Evolutionary conservation across 2,113 vertebrate species (phyloP).

Genomic region (Sceloporus tristichus): DNA sequence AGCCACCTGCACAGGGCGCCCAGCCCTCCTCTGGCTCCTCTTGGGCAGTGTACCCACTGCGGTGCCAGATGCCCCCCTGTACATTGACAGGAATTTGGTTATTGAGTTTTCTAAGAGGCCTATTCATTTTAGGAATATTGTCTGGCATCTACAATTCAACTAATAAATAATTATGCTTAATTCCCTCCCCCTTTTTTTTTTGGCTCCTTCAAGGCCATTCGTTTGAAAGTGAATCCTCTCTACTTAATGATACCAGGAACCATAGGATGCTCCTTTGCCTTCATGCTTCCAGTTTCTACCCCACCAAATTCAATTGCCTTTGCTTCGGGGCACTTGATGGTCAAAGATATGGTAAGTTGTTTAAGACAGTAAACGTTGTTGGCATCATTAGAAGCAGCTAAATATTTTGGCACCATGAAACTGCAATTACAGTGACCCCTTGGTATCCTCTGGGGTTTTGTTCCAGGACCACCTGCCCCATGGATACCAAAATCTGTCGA

Average conservation of each 20-base stretch:
- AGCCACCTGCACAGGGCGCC: too few species aligned
- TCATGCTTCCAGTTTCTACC: slow-evolving; percentile 97
- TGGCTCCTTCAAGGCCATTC: slow-evolving; percentile 82
- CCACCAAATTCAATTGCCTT: slow-evolving; percentile 99
- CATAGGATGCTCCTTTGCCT: slow-evolving; percentile 91
- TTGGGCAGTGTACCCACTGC: too few species aligned
- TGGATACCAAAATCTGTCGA: too few species aligned
- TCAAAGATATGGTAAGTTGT: slow-evolving; percentile 94
- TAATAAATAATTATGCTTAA: not conserved
- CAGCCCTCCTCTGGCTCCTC: too few species aligned
- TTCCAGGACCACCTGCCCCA: too few species aligned
- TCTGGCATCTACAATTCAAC: not conserved
- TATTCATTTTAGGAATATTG: not conserved
- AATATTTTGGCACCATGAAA: not conserved
- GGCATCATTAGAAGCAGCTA: not conserved
- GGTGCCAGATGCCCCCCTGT: too few species aligned
- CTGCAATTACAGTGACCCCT: too few species aligned
- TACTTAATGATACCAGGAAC: slow-evolving; percentile 97
- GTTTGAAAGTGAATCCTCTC: slow-evolving; percentile 88
- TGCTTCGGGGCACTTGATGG: slow-evolving; percentile 93
- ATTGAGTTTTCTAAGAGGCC: too few species aligned
- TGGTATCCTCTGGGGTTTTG: too few species aligned
- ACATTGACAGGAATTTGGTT: too few species aligned
- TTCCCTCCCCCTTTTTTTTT: not conserved
- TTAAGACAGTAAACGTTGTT: slow-evolving; percentile 19